Evolutionary conservation across 1,140 invertebrate species (phyloP), one percentile per base, ranked within the genome.

Genomic region (Pygmarrhopalites habei): DNA sequence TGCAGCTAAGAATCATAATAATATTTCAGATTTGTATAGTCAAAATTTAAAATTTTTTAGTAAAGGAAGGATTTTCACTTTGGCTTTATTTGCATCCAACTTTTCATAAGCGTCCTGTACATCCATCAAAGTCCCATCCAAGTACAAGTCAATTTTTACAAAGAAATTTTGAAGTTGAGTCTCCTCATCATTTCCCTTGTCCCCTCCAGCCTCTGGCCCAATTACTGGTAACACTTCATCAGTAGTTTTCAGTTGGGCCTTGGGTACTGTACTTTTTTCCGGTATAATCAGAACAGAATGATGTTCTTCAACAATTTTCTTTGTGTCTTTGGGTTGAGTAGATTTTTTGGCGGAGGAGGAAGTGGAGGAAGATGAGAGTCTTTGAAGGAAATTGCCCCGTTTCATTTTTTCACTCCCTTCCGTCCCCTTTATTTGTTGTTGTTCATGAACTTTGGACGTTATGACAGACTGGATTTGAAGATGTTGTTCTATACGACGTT

Each of bases 91-190:
- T 41, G 12, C 39, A 12, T 12, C 12, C 12, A 41, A 12, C 12
- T 12, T 41, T 41, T 12, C 12, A 12, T 41, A 41, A 41, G 12
- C 75, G 74, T 43, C 79, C 76, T 10, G 28, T 12, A 28, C 15
- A 55, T 55, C 28, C 30, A 7, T 21, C 12, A 43, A 29, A 21
- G 62, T 46, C 21, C 71, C 67, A 28, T 69, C 70, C 19, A 74
- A 52, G 30, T 72, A 47, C 14, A 14, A 30, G 62, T 74, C 73
- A 44, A 72, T 52, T 43, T 71, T 60, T 4, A 65, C 61, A 15
- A 72, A 66, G 26, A 70, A 68, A 12, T 55, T 26, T 28, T 28
- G 7, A 55, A 55, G 26, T 32, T 49, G 10, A n/a, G n/a, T n/a
- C n/a, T 49, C 23, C 21, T 32, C 51, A 55, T 55, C 51, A 7